These are phyloP conservation scores for Malachius bipustulatus DNA, from an alignment of 2,888 invertebrate genomes.

Conservation along the genomic window DNA sequence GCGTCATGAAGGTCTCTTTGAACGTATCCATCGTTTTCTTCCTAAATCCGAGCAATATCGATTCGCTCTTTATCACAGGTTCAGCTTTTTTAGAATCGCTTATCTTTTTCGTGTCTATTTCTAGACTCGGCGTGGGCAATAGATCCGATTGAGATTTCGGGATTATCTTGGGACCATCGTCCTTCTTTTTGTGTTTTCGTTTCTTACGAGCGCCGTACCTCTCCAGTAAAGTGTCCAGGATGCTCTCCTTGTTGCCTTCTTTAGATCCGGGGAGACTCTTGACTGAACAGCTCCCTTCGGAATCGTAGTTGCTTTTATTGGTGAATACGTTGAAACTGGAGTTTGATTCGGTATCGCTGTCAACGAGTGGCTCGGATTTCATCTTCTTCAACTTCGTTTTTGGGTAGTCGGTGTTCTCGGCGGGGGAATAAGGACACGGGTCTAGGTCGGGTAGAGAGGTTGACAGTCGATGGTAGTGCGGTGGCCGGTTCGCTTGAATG, in stretches of 20 bases:
- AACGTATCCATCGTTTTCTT: slow-evolving; percentile 40
- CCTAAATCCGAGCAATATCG: slow-evolving; percentile 52
- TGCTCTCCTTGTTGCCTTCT: slow-evolving; percentile 45
- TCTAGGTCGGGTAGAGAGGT: slow-evolving; percentile 70
- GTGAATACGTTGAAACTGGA: slow-evolving; percentile 45
- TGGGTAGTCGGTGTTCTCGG: slow-evolving; percentile 38
- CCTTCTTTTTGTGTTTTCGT: slow-evolving; percentile 41
- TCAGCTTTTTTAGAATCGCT: slow-evolving; percentile 29
- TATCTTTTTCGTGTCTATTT: slow-evolving; percentile 38
- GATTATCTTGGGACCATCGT: slow-evolving; percentile 44
- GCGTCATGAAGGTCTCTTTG: slow-evolving; percentile 53
- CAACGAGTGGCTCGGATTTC: slow-evolving; percentile 37
- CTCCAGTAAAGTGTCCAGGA: slow-evolving; percentile 54
- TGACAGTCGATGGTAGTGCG: slow-evolving; percentile 55
- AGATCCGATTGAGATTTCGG: slow-evolving; percentile 49
- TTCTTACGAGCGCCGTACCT: slow-evolving; percentile 49
- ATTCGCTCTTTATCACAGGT: slow-evolving; percentile 40
- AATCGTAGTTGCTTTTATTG: slow-evolving; percentile 48
- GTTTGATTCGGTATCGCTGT: slow-evolving; percentile 57
- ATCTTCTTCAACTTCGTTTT: slow-evolving; percentile 28
- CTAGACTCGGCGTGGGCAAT: slow-evolving; percentile 52
- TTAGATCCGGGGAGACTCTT: slow-evolving; percentile 43
- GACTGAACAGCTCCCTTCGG: slow-evolving; percentile 58
- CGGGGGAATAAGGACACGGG: slow-evolving; percentile 58
- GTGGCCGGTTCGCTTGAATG: slow-evolving; percentile 67